Conservation (phyloP, 2,113 vertebrate genomes). For the Struthidea cinerea region DNA sequence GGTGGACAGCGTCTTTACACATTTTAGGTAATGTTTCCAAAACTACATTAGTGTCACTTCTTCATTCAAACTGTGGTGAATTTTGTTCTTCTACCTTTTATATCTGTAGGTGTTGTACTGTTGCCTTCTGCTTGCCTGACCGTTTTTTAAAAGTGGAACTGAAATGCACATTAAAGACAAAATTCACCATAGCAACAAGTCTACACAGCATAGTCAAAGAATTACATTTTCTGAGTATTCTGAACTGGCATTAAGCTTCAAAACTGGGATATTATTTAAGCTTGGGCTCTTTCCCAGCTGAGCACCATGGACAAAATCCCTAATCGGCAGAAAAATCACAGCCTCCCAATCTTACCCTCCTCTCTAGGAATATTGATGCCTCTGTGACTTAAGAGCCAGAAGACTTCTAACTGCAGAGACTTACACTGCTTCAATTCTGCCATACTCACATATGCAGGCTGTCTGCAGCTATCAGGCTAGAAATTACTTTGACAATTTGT, state of each 20-base stretch:
- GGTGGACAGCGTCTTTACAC: background rate
- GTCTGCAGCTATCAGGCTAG: background rate
- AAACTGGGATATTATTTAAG: background rate
- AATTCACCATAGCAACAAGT: background rate
- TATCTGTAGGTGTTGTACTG: background rate
- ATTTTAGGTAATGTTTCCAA: background rate
- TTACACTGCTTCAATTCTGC: background rate
- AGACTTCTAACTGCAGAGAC: background rate
- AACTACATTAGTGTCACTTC: background rate
- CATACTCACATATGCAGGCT: background rate
- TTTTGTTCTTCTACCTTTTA: background rate
- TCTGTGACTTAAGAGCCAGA: background rate
- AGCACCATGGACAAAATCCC: background rate
- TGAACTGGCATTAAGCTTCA: background rate
- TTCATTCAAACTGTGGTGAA: background rate
- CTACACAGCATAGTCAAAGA: background rate
- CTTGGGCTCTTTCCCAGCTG: background rate
- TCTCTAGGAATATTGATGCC: background rate
- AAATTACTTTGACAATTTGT: accelerated
- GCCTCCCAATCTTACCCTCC: background rate
- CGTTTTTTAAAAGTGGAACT: background rate
- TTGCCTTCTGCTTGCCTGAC: background rate
- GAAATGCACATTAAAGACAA: background rate
- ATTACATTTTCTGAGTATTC: background rate
- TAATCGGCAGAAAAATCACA: background rate